A percentile compares a stretch with the other conserved stretches of the same genome.
Evolutionary conservation across 2,797 vertebrate species (phyloP).

Genomic region (Philypnodon macrostomus): DNA sequence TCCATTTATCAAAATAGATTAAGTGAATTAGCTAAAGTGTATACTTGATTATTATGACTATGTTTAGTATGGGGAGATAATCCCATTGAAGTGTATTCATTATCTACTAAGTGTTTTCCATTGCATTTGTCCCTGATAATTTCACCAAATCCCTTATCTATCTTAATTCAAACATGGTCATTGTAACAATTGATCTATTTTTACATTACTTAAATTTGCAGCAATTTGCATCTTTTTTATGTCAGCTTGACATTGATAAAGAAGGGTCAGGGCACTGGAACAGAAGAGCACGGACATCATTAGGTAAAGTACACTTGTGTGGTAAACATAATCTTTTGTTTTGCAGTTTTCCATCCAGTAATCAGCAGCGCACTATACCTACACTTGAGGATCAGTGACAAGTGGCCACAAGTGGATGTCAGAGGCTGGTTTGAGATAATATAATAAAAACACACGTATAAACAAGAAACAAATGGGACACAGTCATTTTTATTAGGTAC

Average conservation of each 20-base stretch:
- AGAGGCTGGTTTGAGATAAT: too few relatives aligned
- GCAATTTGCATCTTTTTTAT: slow-evolving; percentile 2
- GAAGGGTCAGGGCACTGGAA: background rate
- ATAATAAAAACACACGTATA: too few relatives aligned
- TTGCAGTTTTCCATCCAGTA: background rate
- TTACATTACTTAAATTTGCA: background rate
- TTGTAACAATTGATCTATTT: background rate
- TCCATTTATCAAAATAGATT: background rate
- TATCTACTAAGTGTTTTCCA: background rate
- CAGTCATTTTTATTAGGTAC: too few relatives aligned
- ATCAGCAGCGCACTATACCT: slow-evolving; percentile 1
- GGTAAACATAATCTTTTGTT: slow-evolving; percentile 4
- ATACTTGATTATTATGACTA: slow-evolving; percentile 3
- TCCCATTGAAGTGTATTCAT: background rate
- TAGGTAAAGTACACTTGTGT: slow-evolving; percentile 5
- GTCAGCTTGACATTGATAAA: slow-evolving; percentile 1
- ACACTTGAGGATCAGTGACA: too few relatives aligned
- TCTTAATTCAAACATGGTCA: slow-evolving; percentile 1
- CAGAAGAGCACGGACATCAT: slow-evolving; percentile 1
- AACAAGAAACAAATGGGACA: too few relatives aligned
- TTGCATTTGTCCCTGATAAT: background rate
- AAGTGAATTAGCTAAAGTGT: background rate
- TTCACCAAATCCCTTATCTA: background rate
- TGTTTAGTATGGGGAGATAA: background rate
- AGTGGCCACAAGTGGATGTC: too few relatives aligned